Percentiles rank a stretch among this genome's conserved stretches.
These are phyloP conservation scores for Vulpes ferrilata DNA, from an alignment of 2,113 vertebrate genomes.

Conservation along the genomic window DNA sequence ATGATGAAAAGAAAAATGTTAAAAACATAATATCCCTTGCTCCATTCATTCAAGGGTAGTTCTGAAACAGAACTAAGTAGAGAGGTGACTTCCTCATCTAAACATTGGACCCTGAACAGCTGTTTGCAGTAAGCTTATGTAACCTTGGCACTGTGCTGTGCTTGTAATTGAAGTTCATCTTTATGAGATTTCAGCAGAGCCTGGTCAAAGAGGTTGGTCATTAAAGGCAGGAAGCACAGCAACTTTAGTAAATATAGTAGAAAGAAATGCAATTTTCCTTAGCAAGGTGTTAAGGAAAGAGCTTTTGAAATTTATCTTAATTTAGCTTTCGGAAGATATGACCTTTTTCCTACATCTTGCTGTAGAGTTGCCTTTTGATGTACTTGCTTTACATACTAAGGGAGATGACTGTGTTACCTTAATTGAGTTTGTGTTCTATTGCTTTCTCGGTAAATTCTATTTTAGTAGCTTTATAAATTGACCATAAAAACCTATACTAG, in stretches of 20 bases:
- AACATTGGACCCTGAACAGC: neutral
- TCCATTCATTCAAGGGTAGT: conserved; percentile 56
- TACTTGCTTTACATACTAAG: conserved; percentile 68
- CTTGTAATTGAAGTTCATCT: conserved; percentile 75
- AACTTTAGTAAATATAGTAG: conserved; percentile 71
- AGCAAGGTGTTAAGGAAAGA: conserved; percentile 73
- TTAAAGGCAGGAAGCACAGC: conserved; percentile 73
- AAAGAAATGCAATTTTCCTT: conserved; percentile 74
- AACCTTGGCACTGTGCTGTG: conserved; percentile 29
- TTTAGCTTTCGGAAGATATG: conserved; percentile 70
- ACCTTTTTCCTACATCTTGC: conserved; percentile 68
- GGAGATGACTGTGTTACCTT: conserved; percentile 64
- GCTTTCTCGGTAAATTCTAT: conserved; percentile 71
- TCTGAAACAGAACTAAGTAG: conserved; percentile 56
- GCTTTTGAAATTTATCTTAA: conserved; percentile 78
- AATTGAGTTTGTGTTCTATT: conserved; percentile 78
- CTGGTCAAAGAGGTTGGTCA: conserved; percentile 73
- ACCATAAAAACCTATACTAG: conserved; percentile 42
- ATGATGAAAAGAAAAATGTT: conserved; percentile 56
- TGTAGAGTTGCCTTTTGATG: conserved; percentile 65
- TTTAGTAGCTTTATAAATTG: conserved; percentile 71
- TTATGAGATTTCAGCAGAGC: conserved; percentile 75
- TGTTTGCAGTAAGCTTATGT: conserved; percentile 67
- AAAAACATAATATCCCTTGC: conserved; percentile 61
- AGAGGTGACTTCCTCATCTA: neutral